Evolutionary conservation across 2,113 vertebrate genomes (phyloP).

Genomic region (Dendrocopos noguchii): DNA sequence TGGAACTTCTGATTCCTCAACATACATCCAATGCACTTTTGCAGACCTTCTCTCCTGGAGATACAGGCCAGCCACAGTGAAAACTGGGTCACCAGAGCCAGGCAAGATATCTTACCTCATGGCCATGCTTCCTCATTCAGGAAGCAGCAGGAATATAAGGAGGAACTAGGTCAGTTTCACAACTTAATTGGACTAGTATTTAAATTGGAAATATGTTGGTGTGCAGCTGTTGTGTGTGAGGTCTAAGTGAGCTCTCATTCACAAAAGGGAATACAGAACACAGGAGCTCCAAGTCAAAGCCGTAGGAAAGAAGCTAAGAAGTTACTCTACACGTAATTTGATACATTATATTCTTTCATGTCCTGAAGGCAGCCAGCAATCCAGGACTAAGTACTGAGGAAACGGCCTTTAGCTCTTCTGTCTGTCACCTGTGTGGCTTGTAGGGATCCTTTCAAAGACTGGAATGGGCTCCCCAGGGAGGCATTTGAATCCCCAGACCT

Average conservation of each 20-base stretch:
- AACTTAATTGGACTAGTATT: neutral
- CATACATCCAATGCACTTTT: no score
- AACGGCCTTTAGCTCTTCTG: neutral
- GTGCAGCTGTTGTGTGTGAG: neutral
- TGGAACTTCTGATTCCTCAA: neutral
- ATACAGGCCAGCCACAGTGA: neutral
- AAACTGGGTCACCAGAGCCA: neutral
- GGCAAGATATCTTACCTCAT: neutral
- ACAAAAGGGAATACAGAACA: neutral
- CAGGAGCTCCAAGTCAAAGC: constrained; percentile 48
- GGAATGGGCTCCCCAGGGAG: no score
- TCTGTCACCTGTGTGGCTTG: neutral
- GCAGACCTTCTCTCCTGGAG: neutral
- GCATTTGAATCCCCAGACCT: no score
- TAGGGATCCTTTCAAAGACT: no score
- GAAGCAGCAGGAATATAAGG: neutral
- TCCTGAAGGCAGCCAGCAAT: neutral
- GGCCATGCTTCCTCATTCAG: neutral
- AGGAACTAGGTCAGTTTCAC: neutral
- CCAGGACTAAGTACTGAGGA: neutral
- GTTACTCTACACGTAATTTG: neutral
- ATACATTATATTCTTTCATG: neutral
- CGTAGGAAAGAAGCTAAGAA: constrained; percentile 30
- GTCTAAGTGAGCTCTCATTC: neutral
- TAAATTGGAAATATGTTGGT: neutral